Base-by-base conservation (phyloP, 1,140 invertebrate species). In the Zaprionus davidi region DNA sequence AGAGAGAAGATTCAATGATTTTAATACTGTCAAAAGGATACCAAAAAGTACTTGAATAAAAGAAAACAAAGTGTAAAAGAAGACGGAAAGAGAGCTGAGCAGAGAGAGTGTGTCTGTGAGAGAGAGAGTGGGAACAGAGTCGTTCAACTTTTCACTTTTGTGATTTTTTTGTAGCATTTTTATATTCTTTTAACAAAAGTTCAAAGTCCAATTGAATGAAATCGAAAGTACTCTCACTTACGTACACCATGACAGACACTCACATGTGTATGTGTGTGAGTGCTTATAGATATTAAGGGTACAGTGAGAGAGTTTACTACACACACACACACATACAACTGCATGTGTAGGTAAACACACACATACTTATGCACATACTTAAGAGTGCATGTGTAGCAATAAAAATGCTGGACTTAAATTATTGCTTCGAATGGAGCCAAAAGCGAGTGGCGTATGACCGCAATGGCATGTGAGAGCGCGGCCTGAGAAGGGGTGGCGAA, bases 361-460 rank as follows among this genome's bases (percentile, higher is more conserved):
- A 46, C 68, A 71, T 68, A 70, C 53, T 57, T 64, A 63, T 41
- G 62, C 62, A 70, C 67, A 71, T 65, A 83, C 78, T 69, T 78
- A 62, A 71, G 58, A 74, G 78, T 85, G 82, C 67, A 69, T 79
- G 81, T 90, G 81, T 78, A 73, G 85, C 86, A 88, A 90, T 90
- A 90, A 90, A 88, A 88, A 88, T 88, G 85, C 85, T 90, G 76
- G 85, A 85, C 80, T 90, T 88, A 90, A 90, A 85, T 88, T 88
- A 90, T 88, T 88, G 81, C 85, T 85, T 76, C 70, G 87, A 83
- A 81, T 74, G 68, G 78, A 90, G 78, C 72, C 81, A 76, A 84
- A 79, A 76, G 85, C 75, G 72, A 70, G 58, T 53, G 73, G 60
- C 64, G 71, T 57, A 84, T 64, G 72, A 85, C 85, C 85, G 71